Conservation (phyloP, 2,888 invertebrate species). For the Luffia ferchaultella region DNA sequence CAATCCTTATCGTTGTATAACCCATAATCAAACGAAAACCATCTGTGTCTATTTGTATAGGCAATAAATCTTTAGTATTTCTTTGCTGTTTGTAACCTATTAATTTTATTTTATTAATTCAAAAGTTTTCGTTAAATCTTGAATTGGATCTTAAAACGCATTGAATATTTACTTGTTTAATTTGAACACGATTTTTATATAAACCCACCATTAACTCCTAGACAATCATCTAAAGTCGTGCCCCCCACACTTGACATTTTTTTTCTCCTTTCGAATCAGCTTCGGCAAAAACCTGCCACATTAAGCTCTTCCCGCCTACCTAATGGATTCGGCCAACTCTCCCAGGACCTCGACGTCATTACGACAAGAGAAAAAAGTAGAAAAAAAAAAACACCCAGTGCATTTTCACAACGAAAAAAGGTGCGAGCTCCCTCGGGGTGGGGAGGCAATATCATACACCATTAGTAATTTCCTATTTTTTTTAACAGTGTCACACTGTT, state of each 20-base stretch:
- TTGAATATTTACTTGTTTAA: not conserved
- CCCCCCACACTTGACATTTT: not conserved
- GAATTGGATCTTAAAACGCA: too few species aligned
- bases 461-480: conserved; percentile 65
- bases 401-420: conserved; percentile 28
- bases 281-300: conserved; percentile 46
- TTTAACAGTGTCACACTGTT: conserved; percentile 62
- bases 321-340: conserved; percentile 64
- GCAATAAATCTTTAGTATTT: not conserved
- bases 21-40: too few species aligned
- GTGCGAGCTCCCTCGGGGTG: conserved; percentile 48
- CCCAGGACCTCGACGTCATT: conserved; percentile 57
- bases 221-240: not conserved
- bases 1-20: too few species aligned
- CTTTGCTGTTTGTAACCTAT: not conserved
- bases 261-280: conserved; percentile 26
- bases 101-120: too few species aligned
- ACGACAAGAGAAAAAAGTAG: conserved; percentile 56
- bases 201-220: not conserved
- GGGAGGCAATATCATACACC: conserved; percentile 70
- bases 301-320: conserved; percentile 60
- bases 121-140: too few species aligned
- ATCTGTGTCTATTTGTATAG: not conserved
- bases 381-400: conserved; percentile 29
- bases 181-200: not conserved